Base-by-base conservation (phyloP, 2,113 vertebrate species). In the Pseudopodoces humilis region DNA sequence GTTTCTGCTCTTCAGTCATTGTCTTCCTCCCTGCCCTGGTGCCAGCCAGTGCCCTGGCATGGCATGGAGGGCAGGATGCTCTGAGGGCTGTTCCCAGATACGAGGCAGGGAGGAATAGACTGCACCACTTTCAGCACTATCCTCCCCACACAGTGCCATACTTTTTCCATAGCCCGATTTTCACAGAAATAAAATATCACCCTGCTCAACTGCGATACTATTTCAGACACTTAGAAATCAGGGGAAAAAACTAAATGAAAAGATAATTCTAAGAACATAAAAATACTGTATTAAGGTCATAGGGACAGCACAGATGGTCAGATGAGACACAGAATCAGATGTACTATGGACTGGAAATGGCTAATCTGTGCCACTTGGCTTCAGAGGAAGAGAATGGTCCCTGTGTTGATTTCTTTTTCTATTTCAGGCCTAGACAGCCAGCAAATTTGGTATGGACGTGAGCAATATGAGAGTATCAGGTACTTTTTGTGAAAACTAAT, bases 171-270 rank as follows among this genome's bases (percentile, higher is more conserved):
- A 58, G 6, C 6, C 17, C 2, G 3, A 3, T 87, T 67, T 87
- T 67, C 64, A 62, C 5, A 72, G 50, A 20, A 68, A 52, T 35
- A 63, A 77, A 76, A 44, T 52, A 88, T 27, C 81, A n/a, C 10
- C 47, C 62, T 70, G 30, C 28, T 86, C 56, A 49, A 30, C 37
- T 25, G 28, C 24, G 75, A n/a, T 50, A 11, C 43, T 75, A 11
- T 22, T 78, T 74, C 55, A 75, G 35, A 37, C 22, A 23, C 13
- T 28, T 37, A 41, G 31, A 81, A 74, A 15, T 23, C 18, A 7
- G 15, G 4, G 2, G 0, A 4, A 33, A 46, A 28, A 49, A 25
- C 3, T 1, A 70, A 44, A n/a, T 37, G 19, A 27, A 33, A 64
- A 53, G 6, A 52, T 37, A 44, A 60, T 50, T 71, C 5, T 30